Conservation (phyloP, 2,113 vertebrate species). For the Pedetes capensis region DNA sequence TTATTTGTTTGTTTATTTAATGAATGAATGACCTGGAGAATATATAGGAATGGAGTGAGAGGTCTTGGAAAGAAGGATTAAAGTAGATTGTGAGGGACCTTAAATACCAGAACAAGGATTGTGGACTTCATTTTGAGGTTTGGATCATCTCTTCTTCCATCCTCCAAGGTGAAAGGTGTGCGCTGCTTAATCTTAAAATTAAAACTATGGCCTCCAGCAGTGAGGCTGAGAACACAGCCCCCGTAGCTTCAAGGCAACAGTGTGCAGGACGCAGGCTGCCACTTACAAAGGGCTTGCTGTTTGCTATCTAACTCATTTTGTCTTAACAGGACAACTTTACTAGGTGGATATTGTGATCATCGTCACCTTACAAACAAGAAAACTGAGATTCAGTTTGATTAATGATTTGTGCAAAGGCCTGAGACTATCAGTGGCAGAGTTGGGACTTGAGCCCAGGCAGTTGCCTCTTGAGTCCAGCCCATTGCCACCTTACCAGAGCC, state of each 20-base stretch:
- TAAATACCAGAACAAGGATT: neutral
- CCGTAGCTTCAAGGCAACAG: neutral
- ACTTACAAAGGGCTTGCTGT: neutral
- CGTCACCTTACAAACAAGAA: neutral
- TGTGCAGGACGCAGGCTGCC: neutral
- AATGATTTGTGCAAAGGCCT: neutral
- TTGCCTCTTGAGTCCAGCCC: neutral
- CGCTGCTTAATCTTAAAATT: neutral
- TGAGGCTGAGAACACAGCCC: neutral
- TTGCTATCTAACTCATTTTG: neutral
- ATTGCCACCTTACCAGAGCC: neutral
- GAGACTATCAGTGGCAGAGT: neutral
- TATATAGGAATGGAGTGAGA: neutral
- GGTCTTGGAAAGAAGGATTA: neutral
- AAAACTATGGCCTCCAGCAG: neutral
- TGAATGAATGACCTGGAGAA: neutral
- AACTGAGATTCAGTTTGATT: neutral
- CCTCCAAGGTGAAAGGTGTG: neutral
- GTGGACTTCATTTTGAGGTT: conserved; percentile 19
- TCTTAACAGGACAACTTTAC: neutral
- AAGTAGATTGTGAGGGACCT: neutral
- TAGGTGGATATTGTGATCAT: neutral
- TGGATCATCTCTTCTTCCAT: conserved; percentile 4
- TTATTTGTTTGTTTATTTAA: neutral
- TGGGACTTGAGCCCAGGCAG: neutral